These are phyloP conservation scores for Toxostoma redivivum DNA, from an alignment of 2,113 vertebrate genomes.

Conservation along the genomic window DNA sequence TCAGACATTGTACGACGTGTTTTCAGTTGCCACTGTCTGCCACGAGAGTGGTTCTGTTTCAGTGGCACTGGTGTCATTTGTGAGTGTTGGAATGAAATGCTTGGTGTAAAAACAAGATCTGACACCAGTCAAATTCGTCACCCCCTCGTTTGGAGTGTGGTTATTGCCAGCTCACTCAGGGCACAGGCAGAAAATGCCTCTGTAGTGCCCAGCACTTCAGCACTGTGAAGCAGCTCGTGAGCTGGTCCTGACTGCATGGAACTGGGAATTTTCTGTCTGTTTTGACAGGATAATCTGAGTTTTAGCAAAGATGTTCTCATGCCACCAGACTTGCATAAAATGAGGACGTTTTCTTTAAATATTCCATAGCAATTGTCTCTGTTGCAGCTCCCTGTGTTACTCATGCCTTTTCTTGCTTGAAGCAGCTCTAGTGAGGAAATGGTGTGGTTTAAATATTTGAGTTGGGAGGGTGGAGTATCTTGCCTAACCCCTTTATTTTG, in stretches of 20 bases:
- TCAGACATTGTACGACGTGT: neutral
- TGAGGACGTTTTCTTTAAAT: neutral
- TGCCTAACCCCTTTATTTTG: neutral
- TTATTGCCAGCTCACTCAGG: neutral
- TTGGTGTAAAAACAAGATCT: neutral
- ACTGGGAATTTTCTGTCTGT: neutral
- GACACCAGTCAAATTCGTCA: neutral
- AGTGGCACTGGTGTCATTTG: constrained; percentile 19
- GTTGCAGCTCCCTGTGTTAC: neutral
- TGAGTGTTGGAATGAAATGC: constrained; percentile 38
- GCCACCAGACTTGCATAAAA: neutral
- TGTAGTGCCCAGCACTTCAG: neutral
- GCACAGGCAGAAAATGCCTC: neutral
- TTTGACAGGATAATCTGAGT: neutral
- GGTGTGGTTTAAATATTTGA: neutral
- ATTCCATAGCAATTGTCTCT: neutral
- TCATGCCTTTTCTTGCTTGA: neutral
- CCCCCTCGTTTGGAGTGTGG: neutral
- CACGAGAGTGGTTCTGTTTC: constrained; percentile 2
- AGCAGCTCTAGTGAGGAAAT: neutral
- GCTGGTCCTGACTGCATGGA: neutral
- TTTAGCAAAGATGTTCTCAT: neutral
- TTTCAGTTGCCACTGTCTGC: constrained; percentile 46
- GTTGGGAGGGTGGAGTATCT: neutral
- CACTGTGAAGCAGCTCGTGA: rapidly evolving